Conservation (phyloP, 2,797 vertebrate species). For the Neomorphus geoffroyi region DNA sequence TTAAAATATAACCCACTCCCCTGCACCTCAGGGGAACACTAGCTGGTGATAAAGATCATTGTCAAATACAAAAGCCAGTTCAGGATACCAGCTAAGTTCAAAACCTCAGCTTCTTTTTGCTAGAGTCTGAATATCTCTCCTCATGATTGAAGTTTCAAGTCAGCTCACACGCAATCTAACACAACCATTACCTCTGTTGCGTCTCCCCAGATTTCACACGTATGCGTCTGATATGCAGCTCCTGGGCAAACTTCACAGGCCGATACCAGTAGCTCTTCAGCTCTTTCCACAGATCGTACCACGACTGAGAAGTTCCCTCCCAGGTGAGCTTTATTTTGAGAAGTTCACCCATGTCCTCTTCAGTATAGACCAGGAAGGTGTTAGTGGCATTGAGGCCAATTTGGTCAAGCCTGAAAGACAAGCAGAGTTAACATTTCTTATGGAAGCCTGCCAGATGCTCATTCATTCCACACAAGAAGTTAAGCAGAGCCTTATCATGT, state of each 20-base stretch:
- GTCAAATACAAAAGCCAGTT: not conserved
- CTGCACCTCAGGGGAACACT: fast-evolving
- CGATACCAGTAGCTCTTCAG: constrained; percentile 78
- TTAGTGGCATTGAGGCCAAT: constrained; percentile 89
- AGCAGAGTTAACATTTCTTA: not conserved
- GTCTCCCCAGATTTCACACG: constrained; percentile 94
- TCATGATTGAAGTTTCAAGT: not conserved
- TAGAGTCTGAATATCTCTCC: not conserved
- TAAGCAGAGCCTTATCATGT: not conserved
- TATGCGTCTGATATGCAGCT: constrained; percentile 87
- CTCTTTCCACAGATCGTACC: constrained; percentile 83
- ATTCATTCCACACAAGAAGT: not conserved
- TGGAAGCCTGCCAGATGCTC: not conserved
- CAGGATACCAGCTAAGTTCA: not conserved
- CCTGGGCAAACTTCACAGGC: constrained; percentile 19
- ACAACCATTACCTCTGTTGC: constrained; percentile 84
- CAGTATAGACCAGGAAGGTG: constrained; percentile 93
- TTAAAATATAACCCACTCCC: not conserved
- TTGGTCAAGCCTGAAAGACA: constrained; percentile 75
- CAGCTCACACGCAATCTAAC: fast-evolving
- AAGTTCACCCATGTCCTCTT: constrained; percentile 91
- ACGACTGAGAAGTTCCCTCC: constrained; percentile 82
- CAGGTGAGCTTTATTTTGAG: constrained; percentile 89
- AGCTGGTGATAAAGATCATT: not conserved
- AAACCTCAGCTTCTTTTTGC: fast-evolving